phyloP scores from a whole-genome alignment of 2,113 vertebrate genomes.

The Oreochromis tanganicae region DNA sequence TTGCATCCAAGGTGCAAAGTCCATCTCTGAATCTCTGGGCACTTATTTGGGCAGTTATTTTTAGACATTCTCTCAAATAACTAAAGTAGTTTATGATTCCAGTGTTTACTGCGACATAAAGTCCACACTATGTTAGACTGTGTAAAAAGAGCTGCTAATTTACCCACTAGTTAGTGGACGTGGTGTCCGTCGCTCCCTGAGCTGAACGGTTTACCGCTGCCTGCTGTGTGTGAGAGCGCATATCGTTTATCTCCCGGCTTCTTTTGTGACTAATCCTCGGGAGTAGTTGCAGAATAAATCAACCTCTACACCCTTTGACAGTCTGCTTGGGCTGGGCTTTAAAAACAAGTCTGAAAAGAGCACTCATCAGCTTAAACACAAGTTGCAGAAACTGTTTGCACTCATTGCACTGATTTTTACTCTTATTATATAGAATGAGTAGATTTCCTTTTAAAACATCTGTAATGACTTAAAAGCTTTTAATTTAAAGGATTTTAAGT shows the following conservation, averaged over 20 bases:
- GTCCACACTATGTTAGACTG: background rate
- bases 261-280: background rate
- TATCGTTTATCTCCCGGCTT: accelerated
- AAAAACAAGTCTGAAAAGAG: background rate
- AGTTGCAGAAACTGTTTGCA: background rate
- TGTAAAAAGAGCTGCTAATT: background rate
- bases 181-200: background rate
- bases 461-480: background rate
- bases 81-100: background rate
- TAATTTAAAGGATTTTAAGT: too few species aligned
- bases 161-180: background rate
- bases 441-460: background rate
- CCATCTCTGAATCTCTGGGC: background rate
- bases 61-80: background rate
- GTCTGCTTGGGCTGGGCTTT: background rate
- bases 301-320: background rate
- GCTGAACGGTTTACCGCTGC: background rate
- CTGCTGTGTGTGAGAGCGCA: background rate
- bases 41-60: background rate
- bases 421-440: background rate
- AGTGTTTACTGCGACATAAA: background rate
- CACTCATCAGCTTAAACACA: background rate
- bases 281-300: background rate
- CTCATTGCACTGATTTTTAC: background rate
- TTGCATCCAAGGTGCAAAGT: background rate